phyloP scores from a whole-genome alignment of 2,888 invertebrate species.

The Erynnis tages region DNA sequence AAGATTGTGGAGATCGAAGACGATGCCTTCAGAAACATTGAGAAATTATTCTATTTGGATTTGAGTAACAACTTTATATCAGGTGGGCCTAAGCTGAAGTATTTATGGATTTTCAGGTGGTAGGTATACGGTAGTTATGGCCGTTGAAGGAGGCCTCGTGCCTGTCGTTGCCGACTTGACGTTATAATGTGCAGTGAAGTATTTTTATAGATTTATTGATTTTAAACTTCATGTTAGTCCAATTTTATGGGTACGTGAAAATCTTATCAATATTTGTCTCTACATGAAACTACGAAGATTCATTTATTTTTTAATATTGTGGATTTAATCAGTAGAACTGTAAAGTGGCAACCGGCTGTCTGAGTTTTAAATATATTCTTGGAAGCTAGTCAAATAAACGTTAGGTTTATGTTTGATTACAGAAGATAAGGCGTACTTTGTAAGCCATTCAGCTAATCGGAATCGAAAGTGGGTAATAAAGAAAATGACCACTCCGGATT shows the following conservation, averaged over 20 bases:
- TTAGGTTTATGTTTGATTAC: not conserved
- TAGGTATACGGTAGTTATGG: too few relatives aligned
- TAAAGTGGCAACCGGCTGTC: constrained; percentile 8
- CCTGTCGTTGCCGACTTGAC: too few relatives aligned
- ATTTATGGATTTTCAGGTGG: not conserved
- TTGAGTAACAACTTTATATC: constrained; percentile 80
- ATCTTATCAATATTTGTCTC: too few relatives aligned
- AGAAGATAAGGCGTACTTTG: not conserved
- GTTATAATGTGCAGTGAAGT: too few relatives aligned
- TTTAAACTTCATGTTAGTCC: too few relatives aligned
- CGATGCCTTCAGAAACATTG: constrained; percentile 75
- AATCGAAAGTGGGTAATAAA: not conserved
- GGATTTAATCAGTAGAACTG: not conserved
- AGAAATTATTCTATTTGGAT: constrained; percentile 77
- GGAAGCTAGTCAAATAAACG: constrained; percentile 3
- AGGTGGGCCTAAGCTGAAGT: constrained; percentile 51
- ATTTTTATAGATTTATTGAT: too few relatives aligned
- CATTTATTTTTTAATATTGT: not conserved
- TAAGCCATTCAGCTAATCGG: not conserved
- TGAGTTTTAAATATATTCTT: constrained; percentile 1
- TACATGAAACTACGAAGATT: too few relatives aligned
- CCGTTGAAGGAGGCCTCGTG: too few relatives aligned
- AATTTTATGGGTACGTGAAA: too few relatives aligned
- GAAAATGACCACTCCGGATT: constrained; percentile 1
- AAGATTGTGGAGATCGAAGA: constrained; percentile 72